Evolutionary conservation across 2,888 invertebrate genomes (phyloP), one percentile per base, ranked within the genome.

Genomic region (Hermaeophaga mercurialis): DNA sequence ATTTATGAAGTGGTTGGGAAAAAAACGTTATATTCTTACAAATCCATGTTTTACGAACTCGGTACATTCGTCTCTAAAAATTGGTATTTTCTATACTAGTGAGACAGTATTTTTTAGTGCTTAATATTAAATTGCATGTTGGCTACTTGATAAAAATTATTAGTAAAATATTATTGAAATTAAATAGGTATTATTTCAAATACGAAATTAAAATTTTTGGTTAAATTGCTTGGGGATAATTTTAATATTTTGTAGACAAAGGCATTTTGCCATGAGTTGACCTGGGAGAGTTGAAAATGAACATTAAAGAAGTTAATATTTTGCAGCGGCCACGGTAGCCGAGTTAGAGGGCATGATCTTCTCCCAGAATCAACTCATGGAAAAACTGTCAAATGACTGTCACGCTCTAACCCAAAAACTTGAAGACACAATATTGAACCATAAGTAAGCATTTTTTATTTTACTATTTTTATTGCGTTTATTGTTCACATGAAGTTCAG

Each of bases 341-440:
- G 91, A 90, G 82, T 87, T 93, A 82, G 92, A 92, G 85, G 85
- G 87, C 79, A 88, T 91, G 88, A 87, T 93, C 82, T 88, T 88
- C 81, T 90, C 88, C 81, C 92, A 93, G 87, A 91, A 90, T 85
- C 88, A 88, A 85, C 89, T 91, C 86, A 90, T 92, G 88, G 91
- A 91, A 84, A 91, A 89, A 86, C 86, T 93, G 81, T 90, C 91
- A 77, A 85, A 84, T 77, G 91, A 93, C 84, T 92, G 92, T 84
- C 91, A 90, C 83, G 84, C 84, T 80, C 86, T 93, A 80, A 92
- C 92, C 78, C 85, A 88, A 82, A 91, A 90, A 85, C 86, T 93
- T 84, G 92, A 93, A 84, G 91, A 91, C 80, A 87, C 90, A 79
- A 88, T 87, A 80, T 83, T 86, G 81, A 89, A 88, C 81, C 91